These are phyloP conservation scores for Cybosia mesomella DNA, from an alignment of 2,888 invertebrate genomes.

Conservation along the genomic window DNA sequence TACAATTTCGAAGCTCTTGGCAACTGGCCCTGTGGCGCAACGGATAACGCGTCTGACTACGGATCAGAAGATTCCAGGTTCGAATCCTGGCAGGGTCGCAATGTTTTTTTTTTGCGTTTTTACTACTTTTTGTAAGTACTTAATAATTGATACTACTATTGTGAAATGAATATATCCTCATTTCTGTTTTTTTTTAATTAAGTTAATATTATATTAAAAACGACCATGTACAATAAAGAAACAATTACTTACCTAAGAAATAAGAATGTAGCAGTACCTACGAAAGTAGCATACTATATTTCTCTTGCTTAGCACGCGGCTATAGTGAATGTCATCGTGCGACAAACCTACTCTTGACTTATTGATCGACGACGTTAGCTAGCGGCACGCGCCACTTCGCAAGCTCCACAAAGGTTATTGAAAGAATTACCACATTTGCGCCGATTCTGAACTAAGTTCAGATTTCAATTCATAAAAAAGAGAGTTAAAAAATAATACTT, in stretches of 20 bases:
- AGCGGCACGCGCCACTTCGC: constrained; percentile 19
- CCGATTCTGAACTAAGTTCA: too few species aligned
- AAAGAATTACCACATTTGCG: not conserved
- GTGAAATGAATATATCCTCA: not conserved
- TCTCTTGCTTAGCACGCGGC: not conserved
- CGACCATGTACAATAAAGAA: not conserved
- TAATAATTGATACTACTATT: not conserved
- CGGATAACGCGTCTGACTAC: constrained; percentile 90
- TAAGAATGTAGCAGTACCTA: not conserved
- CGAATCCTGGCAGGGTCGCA: constrained; percentile 89
- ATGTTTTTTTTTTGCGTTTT: constrained; percentile 19
- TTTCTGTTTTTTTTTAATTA: not conserved
- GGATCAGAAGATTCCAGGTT: constrained; percentile 91
- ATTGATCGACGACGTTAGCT: constrained; percentile 44
- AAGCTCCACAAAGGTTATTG: not conserved
- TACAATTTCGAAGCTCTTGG: constrained; percentile 7
- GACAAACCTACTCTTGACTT: constrained; percentile 38
- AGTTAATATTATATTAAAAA: not conserved
- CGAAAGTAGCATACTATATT: not conserved
- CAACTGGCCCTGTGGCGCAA: constrained; percentile 87
- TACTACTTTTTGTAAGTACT: constrained; percentile 6
- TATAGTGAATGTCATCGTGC: not conserved
- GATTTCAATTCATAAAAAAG: too few species aligned
- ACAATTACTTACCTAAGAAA: not conserved
- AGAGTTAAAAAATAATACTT: too few species aligned